A percentile compares a stretch with the other conserved stretches of the same genome.
These are phyloP conservation scores for Nannoperca obscura DNA, from an alignment of 2,797 vertebrate genomes.

Conservation along the genomic window DNA sequence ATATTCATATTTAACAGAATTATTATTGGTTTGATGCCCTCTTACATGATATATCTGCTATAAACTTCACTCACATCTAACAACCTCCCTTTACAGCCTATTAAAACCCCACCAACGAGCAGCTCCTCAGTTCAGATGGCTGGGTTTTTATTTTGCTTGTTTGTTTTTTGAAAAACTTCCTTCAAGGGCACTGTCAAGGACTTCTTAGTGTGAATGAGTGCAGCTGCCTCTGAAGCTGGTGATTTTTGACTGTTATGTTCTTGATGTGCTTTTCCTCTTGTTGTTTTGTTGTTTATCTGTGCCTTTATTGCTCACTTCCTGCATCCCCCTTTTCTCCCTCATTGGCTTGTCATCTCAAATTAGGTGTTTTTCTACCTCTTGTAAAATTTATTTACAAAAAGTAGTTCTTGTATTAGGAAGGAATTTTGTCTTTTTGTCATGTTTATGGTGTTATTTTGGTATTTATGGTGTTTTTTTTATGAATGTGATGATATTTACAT, in stretches of 20 bases:
- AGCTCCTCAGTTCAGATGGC: constrained; percentile 29
- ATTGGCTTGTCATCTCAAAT: constrained; percentile 12
- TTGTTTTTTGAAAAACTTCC: constrained; percentile 43
- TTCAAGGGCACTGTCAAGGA: constrained; percentile 60
- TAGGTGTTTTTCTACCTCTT: constrained; percentile 1
- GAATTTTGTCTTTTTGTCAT: not conserved
- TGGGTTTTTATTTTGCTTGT: constrained; percentile 21
- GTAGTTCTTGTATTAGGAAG: not conserved
- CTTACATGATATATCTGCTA: constrained; percentile 25
- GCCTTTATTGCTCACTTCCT: constrained; percentile 20
- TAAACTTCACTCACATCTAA: constrained; percentile 23
- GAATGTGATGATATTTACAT: too few relatives aligned
- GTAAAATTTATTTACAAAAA: not conserved
- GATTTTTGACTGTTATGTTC: not conserved
- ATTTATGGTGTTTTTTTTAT: not conserved
- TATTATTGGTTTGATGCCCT: constrained; percentile 7
- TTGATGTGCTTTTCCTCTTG: constrained; percentile 41
- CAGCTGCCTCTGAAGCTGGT: constrained; percentile 5
- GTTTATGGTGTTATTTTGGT: not conserved
- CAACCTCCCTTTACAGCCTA: constrained; percentile 33
- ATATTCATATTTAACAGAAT: constrained; percentile 1
- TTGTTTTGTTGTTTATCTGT: constrained; percentile 33
- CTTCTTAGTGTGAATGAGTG: constrained; percentile 29
- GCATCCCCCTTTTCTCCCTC: not conserved
- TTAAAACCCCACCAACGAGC: constrained; percentile 24